Evolutionary conservation across 2,113 vertebrate species (phyloP).

Genomic region (Chloroceryle aenea): DNA sequence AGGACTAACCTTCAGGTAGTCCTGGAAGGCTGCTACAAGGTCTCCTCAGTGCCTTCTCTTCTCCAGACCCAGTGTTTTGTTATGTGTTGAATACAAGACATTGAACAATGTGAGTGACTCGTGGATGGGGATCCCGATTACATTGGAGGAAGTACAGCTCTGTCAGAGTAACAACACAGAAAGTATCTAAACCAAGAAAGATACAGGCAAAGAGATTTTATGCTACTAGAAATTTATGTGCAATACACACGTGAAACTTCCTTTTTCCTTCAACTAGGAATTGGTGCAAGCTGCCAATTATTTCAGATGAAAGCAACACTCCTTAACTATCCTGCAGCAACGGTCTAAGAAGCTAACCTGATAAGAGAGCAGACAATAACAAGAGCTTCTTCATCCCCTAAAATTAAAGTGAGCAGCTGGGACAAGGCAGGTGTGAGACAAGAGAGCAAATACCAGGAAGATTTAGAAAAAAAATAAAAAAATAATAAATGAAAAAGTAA

Average conservation of each 20-base stretch:
- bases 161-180: background rate
- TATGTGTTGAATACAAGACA: background rate
- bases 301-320: background rate
- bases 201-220: background rate
- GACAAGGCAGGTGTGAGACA: background rate
- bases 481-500: background rate
- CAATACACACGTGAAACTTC: background rate
- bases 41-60: no score
- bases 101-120: accelerated
- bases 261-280: background rate
- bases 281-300: background rate
- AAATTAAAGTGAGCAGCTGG: background rate
- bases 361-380: background rate
- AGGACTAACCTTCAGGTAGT: no score
- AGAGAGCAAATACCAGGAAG: background rate
- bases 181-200: background rate
- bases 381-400: background rate
- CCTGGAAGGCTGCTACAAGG: no score
- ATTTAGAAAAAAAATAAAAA: background rate
- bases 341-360: background rate
- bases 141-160: background rate
- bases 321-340: background rate
- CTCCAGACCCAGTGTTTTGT: background rate
- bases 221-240: no score
- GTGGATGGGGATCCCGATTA: background rate